Conservation (phyloP, 2,888 invertebrate genomes). For the Gortyna flavago region DNA sequence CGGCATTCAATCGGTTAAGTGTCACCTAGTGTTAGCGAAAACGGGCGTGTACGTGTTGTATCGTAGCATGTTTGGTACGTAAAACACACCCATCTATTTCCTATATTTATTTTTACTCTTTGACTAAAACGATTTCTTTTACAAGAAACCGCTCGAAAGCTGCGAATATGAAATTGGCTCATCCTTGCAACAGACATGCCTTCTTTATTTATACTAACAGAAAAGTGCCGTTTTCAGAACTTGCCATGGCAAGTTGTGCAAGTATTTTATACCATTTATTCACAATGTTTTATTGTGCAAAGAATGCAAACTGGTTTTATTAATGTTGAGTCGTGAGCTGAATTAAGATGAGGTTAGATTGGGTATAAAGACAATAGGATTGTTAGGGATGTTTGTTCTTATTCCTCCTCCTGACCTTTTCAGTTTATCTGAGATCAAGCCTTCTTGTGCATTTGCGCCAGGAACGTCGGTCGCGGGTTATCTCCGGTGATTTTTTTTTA, state of each 20-base stretch:
- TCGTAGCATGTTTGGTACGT: background rate
- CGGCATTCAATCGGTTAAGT: background rate
- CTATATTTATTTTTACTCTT: constrained; percentile 72
- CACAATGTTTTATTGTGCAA: constrained; percentile 50
- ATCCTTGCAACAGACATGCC: constrained; percentile 78
- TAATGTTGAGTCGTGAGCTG: constrained; percentile 26
- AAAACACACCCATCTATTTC: constrained; percentile 13
- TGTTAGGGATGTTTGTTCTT: background rate
- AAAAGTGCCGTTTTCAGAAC: constrained; percentile 70
- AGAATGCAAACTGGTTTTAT: constrained; percentile 30
- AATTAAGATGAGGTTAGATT: constrained; percentile 29
- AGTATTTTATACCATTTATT: constrained; percentile 62
- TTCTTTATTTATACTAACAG: constrained; percentile 75
- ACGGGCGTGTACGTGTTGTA: background rate
- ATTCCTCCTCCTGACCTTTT: background rate
- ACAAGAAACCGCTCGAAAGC: constrained; percentile 78
- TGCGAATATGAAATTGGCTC: constrained; percentile 84
- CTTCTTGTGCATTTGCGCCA: background rate
- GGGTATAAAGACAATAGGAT: background rate
- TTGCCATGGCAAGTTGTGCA: constrained; percentile 57
- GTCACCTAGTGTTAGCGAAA: background rate
- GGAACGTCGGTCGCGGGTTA: background rate
- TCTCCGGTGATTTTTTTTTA: background rate
- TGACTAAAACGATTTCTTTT: constrained; percentile 79
- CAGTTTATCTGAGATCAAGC: background rate